Percentiles rank a stretch among this genome's conserved stretches.
phyloP scores from a whole-genome alignment of 2,888 invertebrate species.

The Micoletzkya japonica region DNA sequence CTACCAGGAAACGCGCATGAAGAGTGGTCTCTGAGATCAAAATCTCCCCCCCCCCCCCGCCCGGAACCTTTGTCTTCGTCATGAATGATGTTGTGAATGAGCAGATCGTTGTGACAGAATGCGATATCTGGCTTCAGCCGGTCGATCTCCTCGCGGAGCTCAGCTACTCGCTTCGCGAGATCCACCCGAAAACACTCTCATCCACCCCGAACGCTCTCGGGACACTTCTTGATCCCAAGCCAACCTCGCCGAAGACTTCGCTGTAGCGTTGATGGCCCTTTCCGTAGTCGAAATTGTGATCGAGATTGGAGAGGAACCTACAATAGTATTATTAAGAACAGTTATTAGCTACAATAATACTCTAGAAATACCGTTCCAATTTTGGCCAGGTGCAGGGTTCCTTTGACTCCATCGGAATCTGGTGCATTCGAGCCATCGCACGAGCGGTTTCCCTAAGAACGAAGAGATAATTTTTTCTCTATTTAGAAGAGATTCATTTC shows the following conservation, averaged over 20 bases:
- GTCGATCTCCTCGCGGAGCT: conserved; percentile 33
- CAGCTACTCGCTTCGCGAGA: conserved; percentile 15
- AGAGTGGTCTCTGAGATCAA: too few species aligned
- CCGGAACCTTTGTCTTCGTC: conserved; percentile 71
- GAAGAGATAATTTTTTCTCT: not conserved
- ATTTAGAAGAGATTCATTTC: not conserved
- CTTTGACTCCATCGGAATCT: conserved; percentile 34
- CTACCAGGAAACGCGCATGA: too few species aligned
- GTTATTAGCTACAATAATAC: too few species aligned
- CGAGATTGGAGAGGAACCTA: too few species aligned
- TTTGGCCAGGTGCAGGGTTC: conserved; percentile 38
- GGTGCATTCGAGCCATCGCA: conserved; percentile 52
- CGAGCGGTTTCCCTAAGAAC: conserved; percentile 51
- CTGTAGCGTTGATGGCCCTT: too few species aligned
- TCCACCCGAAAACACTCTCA: conserved; percentile 2
- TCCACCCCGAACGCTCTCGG: not conserved
- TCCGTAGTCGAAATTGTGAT: too few species aligned
- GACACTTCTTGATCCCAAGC: not conserved
- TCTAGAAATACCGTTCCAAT: conserved; percentile 36
- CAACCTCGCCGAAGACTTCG: too few species aligned
- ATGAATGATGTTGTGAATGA: conserved; percentile 89
- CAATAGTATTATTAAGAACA: too few species aligned
- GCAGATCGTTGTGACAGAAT: conserved; percentile 94
- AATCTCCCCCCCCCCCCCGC: too few species aligned
- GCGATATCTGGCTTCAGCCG: conserved; percentile 71